These are phyloP conservation scores for Oscheius sp. DNA, from an alignment of 1,140 invertebrate genomes.

Conservation along the genomic window DNA sequence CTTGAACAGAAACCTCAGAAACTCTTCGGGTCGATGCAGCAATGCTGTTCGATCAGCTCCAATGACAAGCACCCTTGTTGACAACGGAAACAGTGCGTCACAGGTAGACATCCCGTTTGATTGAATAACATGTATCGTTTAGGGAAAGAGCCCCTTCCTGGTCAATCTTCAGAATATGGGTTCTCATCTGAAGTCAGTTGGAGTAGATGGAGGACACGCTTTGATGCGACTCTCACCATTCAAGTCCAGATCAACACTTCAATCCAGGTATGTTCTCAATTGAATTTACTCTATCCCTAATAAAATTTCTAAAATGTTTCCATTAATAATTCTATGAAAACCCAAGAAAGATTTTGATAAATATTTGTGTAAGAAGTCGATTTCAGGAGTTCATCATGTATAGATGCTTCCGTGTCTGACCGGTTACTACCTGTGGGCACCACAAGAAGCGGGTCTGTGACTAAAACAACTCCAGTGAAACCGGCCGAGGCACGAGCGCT, in stretches of 20 bases:
- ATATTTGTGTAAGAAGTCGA: not conserved
- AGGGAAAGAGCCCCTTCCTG: slow-evolving; percentile 36
- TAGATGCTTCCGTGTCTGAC: not conserved
- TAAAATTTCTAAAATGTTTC: too few species aligned
- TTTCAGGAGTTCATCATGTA: not conserved
- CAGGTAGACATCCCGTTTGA: slow-evolving; percentile 14
- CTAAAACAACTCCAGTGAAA: not conserved
- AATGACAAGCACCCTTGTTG: slow-evolving; percentile 26
- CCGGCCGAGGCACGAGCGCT: not conserved
- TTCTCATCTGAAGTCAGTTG: slow-evolving; percentile 45
- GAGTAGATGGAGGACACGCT: slow-evolving; percentile 42
- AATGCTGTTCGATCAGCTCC: slow-evolving; percentile 40
- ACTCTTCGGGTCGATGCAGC: slow-evolving; percentile 36
- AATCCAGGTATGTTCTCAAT: slow-evolving; percentile 32
- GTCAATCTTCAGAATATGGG: slow-evolving; percentile 50
- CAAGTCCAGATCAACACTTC: slow-evolving; percentile 13
- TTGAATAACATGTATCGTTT: slow-evolving; percentile 7
- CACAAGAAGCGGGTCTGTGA: too few species aligned
- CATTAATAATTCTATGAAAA: too few species aligned
- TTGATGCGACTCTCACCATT: slow-evolving; percentile 13
- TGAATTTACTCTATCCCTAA: too few species aligned
- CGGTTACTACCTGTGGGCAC: not conserved
- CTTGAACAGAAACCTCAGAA: slow-evolving; percentile 53
- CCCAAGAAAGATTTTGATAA: too few species aligned
- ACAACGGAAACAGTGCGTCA: slow-evolving; percentile 39